phyloP scores from a whole-genome alignment of 2,888 invertebrate species.

The Polydesmus complanatus region DNA sequence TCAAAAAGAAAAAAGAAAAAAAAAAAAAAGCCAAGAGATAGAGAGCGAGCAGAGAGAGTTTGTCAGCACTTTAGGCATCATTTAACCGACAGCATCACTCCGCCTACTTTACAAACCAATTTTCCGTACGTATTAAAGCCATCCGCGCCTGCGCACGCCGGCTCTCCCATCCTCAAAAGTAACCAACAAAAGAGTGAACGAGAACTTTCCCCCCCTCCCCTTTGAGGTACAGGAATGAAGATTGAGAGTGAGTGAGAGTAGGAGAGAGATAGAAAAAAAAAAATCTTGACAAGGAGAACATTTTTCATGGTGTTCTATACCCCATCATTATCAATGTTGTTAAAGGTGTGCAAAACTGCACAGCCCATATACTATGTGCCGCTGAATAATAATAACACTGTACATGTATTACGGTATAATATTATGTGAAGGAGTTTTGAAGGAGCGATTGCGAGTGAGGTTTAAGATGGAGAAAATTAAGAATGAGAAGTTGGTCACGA shows the following conservation, averaged over 20 bases:
- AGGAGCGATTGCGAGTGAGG: background rate
- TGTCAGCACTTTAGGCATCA: background rate
- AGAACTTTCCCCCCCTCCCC: too few relatives aligned
- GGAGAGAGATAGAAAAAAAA: background rate
- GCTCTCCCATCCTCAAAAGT: background rate
- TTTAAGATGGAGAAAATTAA: background rate
- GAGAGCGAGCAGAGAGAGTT: too few relatives aligned
- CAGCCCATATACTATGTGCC: background rate
- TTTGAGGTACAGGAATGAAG: too few relatives aligned
- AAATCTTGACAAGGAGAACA: background rate
- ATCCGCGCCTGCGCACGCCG: background rate
- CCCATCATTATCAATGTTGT: conserved; percentile 13
- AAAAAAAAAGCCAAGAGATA: too few relatives aligned
- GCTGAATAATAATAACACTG: background rate
- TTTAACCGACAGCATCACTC: background rate
- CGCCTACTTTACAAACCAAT: background rate
- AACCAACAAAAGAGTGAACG: background rate
- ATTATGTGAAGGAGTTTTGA: background rate
- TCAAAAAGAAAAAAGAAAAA: too few relatives aligned
- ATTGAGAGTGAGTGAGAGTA: background rate
- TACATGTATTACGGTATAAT: too few relatives aligned
- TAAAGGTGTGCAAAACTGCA: conserved; percentile 3
- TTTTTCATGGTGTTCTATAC: conserved; percentile 7
- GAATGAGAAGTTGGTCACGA: background rate
- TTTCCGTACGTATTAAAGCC: background rate